Evolutionary conservation across 2,113 vertebrate species (phyloP).

Genomic region (Corydoras maculifer): DNA sequence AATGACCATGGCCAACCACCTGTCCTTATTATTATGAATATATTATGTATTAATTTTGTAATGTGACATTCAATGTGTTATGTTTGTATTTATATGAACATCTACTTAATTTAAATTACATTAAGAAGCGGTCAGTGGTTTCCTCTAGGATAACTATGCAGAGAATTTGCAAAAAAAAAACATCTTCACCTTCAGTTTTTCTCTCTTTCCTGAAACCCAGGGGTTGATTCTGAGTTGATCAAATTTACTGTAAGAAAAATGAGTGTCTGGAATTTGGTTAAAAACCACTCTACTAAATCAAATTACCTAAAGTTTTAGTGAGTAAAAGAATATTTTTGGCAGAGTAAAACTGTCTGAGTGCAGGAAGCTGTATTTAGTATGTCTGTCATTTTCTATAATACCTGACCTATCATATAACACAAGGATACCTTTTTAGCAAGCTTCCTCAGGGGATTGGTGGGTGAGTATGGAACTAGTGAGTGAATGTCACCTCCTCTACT

Average conservation of each 20-base stretch:
- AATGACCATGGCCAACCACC: too few species aligned
- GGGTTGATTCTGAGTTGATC: slow-evolving; percentile 6
- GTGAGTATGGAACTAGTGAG: slow-evolving; percentile 18
- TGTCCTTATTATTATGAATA: too few species aligned
- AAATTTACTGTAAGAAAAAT: slow-evolving; percentile 7
- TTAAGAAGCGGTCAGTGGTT: too few species aligned
- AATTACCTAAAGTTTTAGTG: slow-evolving; percentile 3
- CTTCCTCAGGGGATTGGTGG: slow-evolving; percentile 18
- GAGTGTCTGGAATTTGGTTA: slow-evolving; percentile 12
- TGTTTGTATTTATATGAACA: too few species aligned
- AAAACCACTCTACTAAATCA: background rate
- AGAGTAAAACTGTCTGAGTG: background rate
- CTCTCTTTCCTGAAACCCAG: background rate
- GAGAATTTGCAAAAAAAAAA: too few species aligned
- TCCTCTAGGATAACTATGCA: too few species aligned
- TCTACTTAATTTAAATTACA: too few species aligned
- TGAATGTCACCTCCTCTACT: slow-evolving; percentile 25
- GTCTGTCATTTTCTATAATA: background rate
- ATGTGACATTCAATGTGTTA: too few species aligned
- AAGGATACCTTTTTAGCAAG: slow-evolving; percentile 11
- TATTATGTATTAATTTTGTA: too few species aligned
- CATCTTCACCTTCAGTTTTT: background rate
- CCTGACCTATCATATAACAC: background rate
- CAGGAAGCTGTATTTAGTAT: background rate
- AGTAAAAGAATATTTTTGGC: slow-evolving; percentile 6